Percentiles rank a stretch among this genome's conserved stretches.
Conservation (phyloP, 2,113 vertebrate genomes). For the Channa argus region DNA sequence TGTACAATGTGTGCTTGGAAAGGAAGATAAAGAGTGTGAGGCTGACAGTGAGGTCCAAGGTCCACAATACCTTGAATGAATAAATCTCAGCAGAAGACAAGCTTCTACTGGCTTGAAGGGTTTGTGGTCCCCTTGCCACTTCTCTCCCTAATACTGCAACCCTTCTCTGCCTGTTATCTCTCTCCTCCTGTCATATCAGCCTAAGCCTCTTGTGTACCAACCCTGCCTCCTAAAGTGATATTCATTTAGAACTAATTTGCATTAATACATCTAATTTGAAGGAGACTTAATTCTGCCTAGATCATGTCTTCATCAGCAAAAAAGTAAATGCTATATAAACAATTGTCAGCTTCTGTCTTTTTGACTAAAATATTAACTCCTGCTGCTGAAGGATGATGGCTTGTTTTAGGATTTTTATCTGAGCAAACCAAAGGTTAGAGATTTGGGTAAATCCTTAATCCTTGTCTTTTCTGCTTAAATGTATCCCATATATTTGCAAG, state of each 20-base stretch:
- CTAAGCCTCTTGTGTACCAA: constrained; percentile 2
- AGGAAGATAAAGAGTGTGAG: constrained; percentile 46
- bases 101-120: constrained; percentile 44
- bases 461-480: neutral
- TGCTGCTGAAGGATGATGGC: neutral
- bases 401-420: too few species aligned
- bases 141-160: constrained; percentile 36
- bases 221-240: neutral
- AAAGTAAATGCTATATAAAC: constrained; percentile 2
- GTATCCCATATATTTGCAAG: neutral
- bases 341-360: neutral
- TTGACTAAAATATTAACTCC: neutral
- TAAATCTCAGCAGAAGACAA: constrained; percentile 62
- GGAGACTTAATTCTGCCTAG: neutral
- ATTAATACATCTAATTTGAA: neutral
- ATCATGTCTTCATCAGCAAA: constrained; percentile 13
- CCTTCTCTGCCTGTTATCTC: constrained; percentile 24
- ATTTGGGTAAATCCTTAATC: too few species aligned
- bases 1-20: constrained; percentile 24
- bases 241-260: neutral
- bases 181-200: neutral
- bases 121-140: constrained; percentile 56
- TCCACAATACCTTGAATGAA: constrained; percentile 58
- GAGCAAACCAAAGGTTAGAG: too few species aligned
- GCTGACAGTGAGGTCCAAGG: constrained; percentile 62